phyloP scores from a whole-genome alignment of 2,113 vertebrate genomes.

The Ptilorrhoa leucosticta region DNA sequence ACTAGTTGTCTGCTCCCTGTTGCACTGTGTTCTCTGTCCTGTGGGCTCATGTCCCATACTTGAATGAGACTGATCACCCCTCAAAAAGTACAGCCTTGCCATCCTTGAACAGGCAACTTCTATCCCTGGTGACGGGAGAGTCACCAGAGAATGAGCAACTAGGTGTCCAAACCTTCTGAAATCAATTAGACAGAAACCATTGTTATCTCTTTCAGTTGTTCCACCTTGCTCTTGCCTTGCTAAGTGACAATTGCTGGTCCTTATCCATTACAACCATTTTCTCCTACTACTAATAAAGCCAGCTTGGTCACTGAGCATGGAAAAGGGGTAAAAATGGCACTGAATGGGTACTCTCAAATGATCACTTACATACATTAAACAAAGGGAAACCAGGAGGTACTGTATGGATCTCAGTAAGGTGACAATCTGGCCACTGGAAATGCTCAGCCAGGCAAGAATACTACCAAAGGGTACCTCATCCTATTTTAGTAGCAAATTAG shows the following conservation, averaged over 20 bases:
- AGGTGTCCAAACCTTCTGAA: not conserved
- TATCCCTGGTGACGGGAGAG: not conserved
- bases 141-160: not conserved
- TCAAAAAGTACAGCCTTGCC: not conserved
- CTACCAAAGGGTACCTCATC: not conserved
- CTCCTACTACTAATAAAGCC: not conserved
- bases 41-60: not conserved
- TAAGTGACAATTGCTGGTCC: not conserved
- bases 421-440: not conserved
- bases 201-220: not conserved
- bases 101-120: not conserved
- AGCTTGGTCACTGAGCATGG: rapidly evolving
- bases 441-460: not conserved
- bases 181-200: not conserved
- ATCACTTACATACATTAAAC: not conserved
- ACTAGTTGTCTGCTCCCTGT: not conserved
- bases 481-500: not conserved
- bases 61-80: not conserved
- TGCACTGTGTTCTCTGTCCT: not conserved
- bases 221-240: not conserved
- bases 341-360: not conserved
- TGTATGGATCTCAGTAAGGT: not conserved
- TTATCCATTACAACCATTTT: not conserved
- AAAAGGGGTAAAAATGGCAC: not conserved
- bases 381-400: not conserved